Evolutionary conservation across 2,888 invertebrate genomes (phyloP).

Genomic region (Agriopis leucophaearia): DNA sequence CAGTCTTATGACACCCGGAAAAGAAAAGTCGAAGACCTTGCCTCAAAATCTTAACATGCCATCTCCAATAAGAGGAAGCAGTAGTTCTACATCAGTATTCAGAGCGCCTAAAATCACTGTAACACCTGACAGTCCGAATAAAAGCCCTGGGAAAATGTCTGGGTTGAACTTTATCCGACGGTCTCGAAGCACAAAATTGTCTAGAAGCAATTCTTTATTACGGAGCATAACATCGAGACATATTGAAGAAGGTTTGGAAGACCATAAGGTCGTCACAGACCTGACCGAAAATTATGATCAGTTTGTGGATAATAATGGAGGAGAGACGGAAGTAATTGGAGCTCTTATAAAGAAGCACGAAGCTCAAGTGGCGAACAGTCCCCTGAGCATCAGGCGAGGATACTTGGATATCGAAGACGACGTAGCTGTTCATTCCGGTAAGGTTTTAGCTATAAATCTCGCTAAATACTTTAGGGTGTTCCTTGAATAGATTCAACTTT

Average conservation of each 20-base stretch:
- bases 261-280: constrained; percentile 72
- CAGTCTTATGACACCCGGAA: constrained; percentile 74
- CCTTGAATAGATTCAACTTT: constrained; percentile 47
- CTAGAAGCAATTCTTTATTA: constrained; percentile 88
- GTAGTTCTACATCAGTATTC: constrained; percentile 80
- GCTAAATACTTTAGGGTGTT: constrained; percentile 28
- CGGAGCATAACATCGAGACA: constrained; percentile 85
- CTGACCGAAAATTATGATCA: constrained; percentile 77
- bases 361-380: constrained; percentile 76
- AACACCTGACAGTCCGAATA: constrained; percentile 82
- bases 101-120: constrained; percentile 77
- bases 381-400: constrained; percentile 78
- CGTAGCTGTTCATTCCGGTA: constrained; percentile 91
- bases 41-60: constrained; percentile 86
- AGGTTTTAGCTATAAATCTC: constrained; percentile 51
- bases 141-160: constrained; percentile 83
- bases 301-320: constrained; percentile 75
- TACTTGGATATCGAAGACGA: constrained; percentile 88
- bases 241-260: constrained; percentile 79
- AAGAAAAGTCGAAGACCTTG: constrained; percentile 87
- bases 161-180: constrained; percentile 89
- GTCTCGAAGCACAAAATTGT: constrained; percentile 90
- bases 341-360: constrained; percentile 81
- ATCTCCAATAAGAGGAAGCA: constrained; percentile 80
- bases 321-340: constrained; percentile 74